Conservation (phyloP, 2,888 invertebrate species). For the Phoenoteleia sp. region DNA sequence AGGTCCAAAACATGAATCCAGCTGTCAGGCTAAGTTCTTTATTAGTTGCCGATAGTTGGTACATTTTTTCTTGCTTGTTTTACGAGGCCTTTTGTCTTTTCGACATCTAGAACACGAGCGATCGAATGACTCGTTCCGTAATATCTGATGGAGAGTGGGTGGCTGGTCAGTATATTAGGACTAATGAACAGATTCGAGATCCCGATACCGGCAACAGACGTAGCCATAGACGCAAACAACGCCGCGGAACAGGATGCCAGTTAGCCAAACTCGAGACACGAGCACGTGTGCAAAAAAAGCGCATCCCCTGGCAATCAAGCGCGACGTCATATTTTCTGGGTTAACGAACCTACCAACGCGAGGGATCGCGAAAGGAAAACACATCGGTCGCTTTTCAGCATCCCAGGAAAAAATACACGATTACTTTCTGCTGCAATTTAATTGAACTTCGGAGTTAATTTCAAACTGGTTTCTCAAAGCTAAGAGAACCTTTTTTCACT, state of each 20-base stretch:
- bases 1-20: not conserved
- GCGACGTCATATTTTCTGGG: conserved; percentile 68
- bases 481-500: conserved; percentile 26
- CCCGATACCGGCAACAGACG: conserved; percentile 76
- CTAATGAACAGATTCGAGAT: conserved; percentile 83
- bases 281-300: conserved; percentile 69
- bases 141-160: conserved; percentile 81
- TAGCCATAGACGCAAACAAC: conserved; percentile 65
- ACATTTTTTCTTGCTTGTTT: conserved; percentile 48
- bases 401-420: conserved; percentile 8
- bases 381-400: conserved; percentile 40
- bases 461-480: conserved; percentile 39
- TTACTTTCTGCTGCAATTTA: conserved; percentile 38
- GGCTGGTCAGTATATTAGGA: conserved; percentile 82
- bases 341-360: conserved; percentile 56
- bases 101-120: conserved; percentile 73
- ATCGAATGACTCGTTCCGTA: conserved; percentile 76
- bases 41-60: conserved; percentile 20
- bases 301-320: conserved; percentile 48
- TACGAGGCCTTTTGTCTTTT: conserved; percentile 55
- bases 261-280: conserved; percentile 63
- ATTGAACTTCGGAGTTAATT: conserved; percentile 50
- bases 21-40: conserved; percentile 12
- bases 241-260: conserved; percentile 72
- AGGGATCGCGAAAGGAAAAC: conserved; percentile 33